Evolutionary conservation across 1,140 invertebrate genomes (phyloP), one percentile per base, ranked within the genome.

Genomic region (Rhynchophorus ferrugineus): DNA sequence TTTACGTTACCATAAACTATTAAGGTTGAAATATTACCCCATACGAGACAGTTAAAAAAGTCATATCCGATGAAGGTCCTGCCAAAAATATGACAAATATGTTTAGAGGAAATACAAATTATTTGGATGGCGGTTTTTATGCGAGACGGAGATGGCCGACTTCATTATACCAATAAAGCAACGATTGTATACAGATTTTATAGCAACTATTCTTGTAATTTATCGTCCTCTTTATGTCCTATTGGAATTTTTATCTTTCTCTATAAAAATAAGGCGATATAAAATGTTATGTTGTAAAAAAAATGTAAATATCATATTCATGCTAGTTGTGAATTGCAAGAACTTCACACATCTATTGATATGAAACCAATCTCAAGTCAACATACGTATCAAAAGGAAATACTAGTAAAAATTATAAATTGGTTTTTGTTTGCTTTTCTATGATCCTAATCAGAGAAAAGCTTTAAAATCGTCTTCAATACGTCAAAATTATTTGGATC

Each of bases 101-200:
- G 8, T 54, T 47, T 29, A 18, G 37, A n/a, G 52, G 52, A 54
- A 48, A 54, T 54, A 54, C 52, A 54, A 54, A 54, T 54, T 54
- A 54, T 54, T 43, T 43, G 36, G 44, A 48, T 49, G 48, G 44
- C 52, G 48, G 45, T 45, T 48, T 54, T 48, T 54, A 54, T 54
- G 45, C 44, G 20, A 18, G 33, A 14, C 52, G 52, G 52, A 54
- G 52, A 44, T 24, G 22, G 38, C 17, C 33, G 44, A 54, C 52
- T 54, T 54, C 52, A 54, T 54, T 54, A 54, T 43, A 19, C 44
- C 43, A 44, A 44, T 44, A 44, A 44, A 44, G 43, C 43, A 34
- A 29, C 52, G 34, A 54, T 54, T 48, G 52, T 54, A 43, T 47
- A 54, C 52, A 42, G 44, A 54, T 54, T 54, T 54, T 54, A 54